phyloP scores from a whole-genome alignment of 2,113 vertebrate genomes.

The Cryptotis parvus region DNA sequence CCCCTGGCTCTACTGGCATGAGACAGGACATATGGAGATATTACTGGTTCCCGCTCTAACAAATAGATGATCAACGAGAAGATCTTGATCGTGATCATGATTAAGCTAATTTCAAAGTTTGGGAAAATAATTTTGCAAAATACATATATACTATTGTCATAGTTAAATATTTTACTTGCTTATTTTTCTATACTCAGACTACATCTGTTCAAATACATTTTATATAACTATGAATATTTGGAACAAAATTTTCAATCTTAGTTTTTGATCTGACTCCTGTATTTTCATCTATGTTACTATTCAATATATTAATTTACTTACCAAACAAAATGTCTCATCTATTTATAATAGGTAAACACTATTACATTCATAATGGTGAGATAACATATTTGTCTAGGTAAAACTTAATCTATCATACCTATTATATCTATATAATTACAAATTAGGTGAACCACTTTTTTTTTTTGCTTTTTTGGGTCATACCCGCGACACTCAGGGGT shows the following conservation, averaged over 20 bases:
- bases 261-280: not conserved
- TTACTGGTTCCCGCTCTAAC: no score
- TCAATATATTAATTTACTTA: not conserved
- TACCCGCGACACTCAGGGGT: no score
- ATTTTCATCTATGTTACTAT: not conserved
- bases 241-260: not conserved
- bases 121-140: constrained; percentile 29
- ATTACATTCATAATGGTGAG: not conserved
- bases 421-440: not conserved
- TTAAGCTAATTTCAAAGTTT: not conserved
- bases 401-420: not conserved
- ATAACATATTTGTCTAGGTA: not conserved
- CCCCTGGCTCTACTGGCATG: no score
- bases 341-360: not conserved
- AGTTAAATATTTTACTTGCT: not conserved
- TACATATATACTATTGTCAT: not conserved
- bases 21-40: no score
- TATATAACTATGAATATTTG: not conserved
- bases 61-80: no score
- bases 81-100: no score
- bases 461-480: no score
- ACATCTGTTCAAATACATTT: not conserved
- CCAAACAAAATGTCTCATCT: constrained; percentile 1
- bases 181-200: not conserved
- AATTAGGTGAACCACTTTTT: not conserved